Percentiles rank a stretch among this genome's conserved stretches.
Evolutionary conservation across 1,140 invertebrate genomes (phyloP).

Genomic region (Hylaeus anthracinus): DNA sequence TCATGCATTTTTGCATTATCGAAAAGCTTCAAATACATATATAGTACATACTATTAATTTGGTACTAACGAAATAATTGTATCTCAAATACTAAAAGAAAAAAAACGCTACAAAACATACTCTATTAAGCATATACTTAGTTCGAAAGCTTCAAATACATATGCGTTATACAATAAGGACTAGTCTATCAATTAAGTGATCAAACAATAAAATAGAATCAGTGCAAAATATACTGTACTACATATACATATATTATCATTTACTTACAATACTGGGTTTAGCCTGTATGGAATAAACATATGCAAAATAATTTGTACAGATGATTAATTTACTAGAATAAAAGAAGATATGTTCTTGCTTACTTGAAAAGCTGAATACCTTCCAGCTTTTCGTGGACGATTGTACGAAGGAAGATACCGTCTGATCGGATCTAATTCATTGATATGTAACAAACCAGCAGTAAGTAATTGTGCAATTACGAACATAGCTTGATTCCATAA

Average conservation of each 20-base stretch:
- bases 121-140: background rate
- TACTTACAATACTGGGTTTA: constrained; percentile 89
- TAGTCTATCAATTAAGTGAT: background rate
- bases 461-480: constrained; percentile 95
- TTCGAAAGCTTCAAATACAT: constrained; percentile 14
- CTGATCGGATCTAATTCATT: constrained; percentile 98
- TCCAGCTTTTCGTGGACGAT: constrained; percentile 93
- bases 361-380: constrained; percentile 99
- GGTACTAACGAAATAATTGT: background rate
- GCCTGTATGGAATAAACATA: constrained; percentile 82
- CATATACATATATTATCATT: constrained; percentile 64
- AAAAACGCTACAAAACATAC: background rate
- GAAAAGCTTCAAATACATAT: background rate
- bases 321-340: constrained; percentile 9
- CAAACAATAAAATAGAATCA: constrained; percentile 8
- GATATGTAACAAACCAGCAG: constrained; percentile 93
- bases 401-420: constrained; percentile 97
- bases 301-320: constrained; percentile 36
- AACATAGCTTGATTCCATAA: constrained; percentile 97
- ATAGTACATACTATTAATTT: background rate
- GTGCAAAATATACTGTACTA: constrained; percentile 1
- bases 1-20: constrained; percentile 25
- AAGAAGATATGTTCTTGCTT: constrained; percentile 48
- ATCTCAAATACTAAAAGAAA: background rate
- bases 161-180: background rate